Base-by-base conservation (phyloP, 1,140 invertebrate genomes). In the Pantala flavescens region DNA sequence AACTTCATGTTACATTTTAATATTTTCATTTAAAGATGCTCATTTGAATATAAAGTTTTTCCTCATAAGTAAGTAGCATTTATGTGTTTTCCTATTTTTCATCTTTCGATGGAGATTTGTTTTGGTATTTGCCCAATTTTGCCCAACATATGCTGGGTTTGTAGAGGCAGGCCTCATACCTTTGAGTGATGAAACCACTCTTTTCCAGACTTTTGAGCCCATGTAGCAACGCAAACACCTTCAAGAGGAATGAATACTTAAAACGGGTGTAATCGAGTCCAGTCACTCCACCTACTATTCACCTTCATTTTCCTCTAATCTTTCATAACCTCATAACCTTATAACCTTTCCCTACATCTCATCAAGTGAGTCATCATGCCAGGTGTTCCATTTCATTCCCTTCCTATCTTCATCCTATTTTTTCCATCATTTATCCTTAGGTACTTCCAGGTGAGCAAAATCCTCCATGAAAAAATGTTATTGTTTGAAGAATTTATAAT, bases 181-280 rank as follows among this genome's bases (percentile, higher is more conserved):
- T 75, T 70, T 74, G 74, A 72, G 75, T 75, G 75, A 75, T 75
- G 71, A 71, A 75, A 72, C 43, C 71, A 75, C 75, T 75, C 75
- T 75, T 75, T 75, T 75, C 75, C 75, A 75, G 75, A 75, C 49
- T 63, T 63, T 63, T 63, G 49, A 63, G 49, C 49, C 71, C 71
- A 1, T 71, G 24, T 28, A 72, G 19, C 71, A 36, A 36, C 71
- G 71, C 42, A 24, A n/a, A 72, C 24, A 72, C 71, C 24, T 71
- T 72, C 24, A 72, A 72, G 71, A 72, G 71, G 71, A 72, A n/a
- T 24, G 24, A 24, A 63, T 63, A 63, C 49, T 63, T 63, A 19
- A 63, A 63, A 63, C 49, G 49, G 49, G 49, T 63, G 49, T 21
- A 63, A 63, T 63, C n/a, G n/a, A 63, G 16, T 63, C 5, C 49